These are phyloP conservation scores for Jaculus jaculus DNA, from an alignment of 2,113 vertebrate species.

Conservation along the genomic window DNA sequence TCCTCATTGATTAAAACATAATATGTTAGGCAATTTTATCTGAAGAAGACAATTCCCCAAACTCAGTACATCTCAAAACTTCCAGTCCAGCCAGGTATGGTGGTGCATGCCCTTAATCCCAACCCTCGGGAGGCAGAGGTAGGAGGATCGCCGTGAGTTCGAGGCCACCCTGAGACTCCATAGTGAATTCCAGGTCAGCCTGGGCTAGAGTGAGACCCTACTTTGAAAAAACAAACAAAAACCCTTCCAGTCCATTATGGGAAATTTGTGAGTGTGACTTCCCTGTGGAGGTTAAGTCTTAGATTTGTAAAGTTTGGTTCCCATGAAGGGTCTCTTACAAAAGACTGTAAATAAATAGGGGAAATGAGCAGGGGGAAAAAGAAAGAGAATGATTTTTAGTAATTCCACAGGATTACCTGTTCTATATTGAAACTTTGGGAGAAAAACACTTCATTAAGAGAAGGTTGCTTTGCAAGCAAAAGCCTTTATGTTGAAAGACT, in stretches of 20 bases:
- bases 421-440: neutral
- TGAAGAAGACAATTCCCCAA: neutral
- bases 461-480: neutral
- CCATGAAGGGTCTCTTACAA: neutral
- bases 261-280: neutral
- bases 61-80: neutral
- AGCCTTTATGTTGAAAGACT: neutral
- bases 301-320: neutral
- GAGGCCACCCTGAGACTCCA: no score
- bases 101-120: no score
- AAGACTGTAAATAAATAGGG: neutral
- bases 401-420: neutral
- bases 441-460: neutral
- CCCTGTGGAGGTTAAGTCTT: neutral
- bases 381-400: neutral
- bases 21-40: neutral
- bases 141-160: no score
- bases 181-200: no score
- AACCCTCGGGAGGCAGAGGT: no score
- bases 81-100: no score
- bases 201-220: no score
- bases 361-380: neutral
- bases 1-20: neutral
- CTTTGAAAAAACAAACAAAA: no score
- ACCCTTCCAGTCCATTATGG: neutral